Percentiles rank a stretch among this genome's conserved stretches.
These are phyloP conservation scores for Drymonia ruficornis DNA, from an alignment of 2,888 invertebrate genomes.

Conservation along the genomic window DNA sequence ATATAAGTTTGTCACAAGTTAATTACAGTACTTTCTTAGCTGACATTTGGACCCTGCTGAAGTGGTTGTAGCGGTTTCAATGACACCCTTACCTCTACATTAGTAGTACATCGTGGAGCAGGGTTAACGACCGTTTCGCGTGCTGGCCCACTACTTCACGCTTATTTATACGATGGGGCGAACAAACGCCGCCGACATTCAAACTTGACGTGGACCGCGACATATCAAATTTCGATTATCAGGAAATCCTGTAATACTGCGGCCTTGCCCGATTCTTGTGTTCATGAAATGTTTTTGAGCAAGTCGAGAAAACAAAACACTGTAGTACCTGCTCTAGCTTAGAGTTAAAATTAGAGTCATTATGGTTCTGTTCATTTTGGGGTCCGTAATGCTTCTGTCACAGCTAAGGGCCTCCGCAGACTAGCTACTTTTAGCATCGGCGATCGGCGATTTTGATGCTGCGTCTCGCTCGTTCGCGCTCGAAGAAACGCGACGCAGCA, in stretches of 20 bases:
- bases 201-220: conserved; percentile 65
- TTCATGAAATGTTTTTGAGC: neutral
- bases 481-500: too few species aligned
- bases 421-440: too few species aligned
- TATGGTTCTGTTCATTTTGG: too few species aligned
- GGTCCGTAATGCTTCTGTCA: too few species aligned
- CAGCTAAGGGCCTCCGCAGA: too few species aligned
- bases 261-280: conserved; percentile 32
- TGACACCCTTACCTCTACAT: conserved; percentile 76
- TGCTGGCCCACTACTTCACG: conserved; percentile 73
- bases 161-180: conserved; percentile 78
- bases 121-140: conserved; percentile 81
- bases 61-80: conserved; percentile 68
- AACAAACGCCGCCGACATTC: conserved; percentile 69
- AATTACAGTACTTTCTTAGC: conserved; percentile 63
- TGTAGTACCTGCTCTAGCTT: neutral
- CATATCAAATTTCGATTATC: conserved; percentile 80
- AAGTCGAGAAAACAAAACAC: neutral
- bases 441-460: too few species aligned
- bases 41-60: conserved; percentile 57
- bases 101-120: conserved; percentile 63
- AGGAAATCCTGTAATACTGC: conserved; percentile 45
- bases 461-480: too few species aligned
- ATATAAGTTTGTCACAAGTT: conserved; percentile 18
- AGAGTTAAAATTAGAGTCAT: too few species aligned